These are phyloP conservation scores for Ptiloglossa arizonensis DNA, from an alignment of 1,140 invertebrate genomes.

Conservation along the genomic window DNA sequence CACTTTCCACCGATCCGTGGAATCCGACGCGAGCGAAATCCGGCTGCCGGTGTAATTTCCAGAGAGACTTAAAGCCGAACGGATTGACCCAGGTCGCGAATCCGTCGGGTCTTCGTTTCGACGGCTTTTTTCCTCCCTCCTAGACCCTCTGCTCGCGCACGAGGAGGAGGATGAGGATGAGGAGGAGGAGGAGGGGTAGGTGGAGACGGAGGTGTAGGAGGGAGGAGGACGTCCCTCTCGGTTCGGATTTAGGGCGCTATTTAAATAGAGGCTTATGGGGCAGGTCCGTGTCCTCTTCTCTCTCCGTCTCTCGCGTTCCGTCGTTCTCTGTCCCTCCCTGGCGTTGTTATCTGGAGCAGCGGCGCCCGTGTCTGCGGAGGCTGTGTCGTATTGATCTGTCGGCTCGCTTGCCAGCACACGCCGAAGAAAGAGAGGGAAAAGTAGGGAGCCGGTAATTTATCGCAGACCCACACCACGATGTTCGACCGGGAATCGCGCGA, in stretches of 20 bases:
- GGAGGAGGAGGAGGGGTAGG: too few relatives aligned
- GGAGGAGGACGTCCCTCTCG: conserved; percentile 10
- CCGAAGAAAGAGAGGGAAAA: conserved; percentile 60
- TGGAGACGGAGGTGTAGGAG: too few relatives aligned
- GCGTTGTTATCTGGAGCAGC: conserved; percentile 78
- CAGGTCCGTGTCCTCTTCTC: conserved; percentile 44
- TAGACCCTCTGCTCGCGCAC: too few relatives aligned
- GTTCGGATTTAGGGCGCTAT: conserved; percentile 71
- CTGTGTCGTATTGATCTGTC: conserved; percentile 79
- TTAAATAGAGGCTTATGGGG: conserved; percentile 77
- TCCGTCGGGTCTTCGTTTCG: conserved; percentile 25
- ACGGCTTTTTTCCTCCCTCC: conserved; percentile 24
- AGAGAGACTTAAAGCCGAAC: conserved; percentile 26
- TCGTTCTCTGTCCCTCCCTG: conserved; percentile 25
- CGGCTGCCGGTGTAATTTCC: conserved; percentile 29
- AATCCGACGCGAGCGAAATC: conserved; percentile 2
- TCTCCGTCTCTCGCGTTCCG: not conserved
- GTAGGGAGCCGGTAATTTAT: conserved; percentile 53
- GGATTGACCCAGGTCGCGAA: conserved; percentile 45
- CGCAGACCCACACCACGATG: conserved; percentile 52
- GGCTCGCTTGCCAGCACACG: conserved; percentile 67
- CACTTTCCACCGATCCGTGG: not conserved
- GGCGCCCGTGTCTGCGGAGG: conserved; percentile 72
- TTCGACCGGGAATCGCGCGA: conserved; percentile 37
- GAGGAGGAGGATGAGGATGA: too few relatives aligned